These are phyloP conservation scores for Erebia ligea DNA, from an alignment of 2,888 invertebrate species.

Conservation along the genomic window DNA sequence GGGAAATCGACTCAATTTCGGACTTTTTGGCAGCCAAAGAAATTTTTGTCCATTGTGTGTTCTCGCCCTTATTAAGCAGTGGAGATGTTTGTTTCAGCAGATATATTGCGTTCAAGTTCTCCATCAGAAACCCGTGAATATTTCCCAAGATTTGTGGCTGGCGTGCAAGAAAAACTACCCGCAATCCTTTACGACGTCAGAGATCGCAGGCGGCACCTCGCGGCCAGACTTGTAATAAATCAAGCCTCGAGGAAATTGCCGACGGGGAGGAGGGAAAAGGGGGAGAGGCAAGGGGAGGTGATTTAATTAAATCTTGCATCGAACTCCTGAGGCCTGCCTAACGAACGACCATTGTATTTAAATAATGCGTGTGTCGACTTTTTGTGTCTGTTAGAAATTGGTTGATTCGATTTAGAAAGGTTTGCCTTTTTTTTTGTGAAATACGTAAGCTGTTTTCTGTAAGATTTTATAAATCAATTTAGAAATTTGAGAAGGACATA, in stretches of 20 bases:
- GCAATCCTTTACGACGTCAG: conserved; percentile 71
- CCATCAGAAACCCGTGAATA: conserved; percentile 6
- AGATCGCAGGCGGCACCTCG: conserved; percentile 61
- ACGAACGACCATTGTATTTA: conserved; percentile 82
- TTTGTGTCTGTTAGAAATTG: conserved; percentile 54
- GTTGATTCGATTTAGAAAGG: conserved; percentile 37
- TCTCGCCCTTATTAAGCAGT: neutral
- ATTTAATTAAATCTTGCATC: conserved; percentile 86
- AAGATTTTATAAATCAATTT: no score
- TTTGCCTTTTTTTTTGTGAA: conserved; percentile 5
- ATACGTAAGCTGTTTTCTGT: no score
- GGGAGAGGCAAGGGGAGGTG: conserved; percentile 55
- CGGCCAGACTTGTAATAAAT: conserved; percentile 79
- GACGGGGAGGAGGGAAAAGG: conserved; percentile 60
- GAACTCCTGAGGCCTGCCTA: conserved; percentile 82
- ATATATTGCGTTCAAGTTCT: neutral
- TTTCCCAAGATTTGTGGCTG: conserved; percentile 12
- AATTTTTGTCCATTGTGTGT: no score
- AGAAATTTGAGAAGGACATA: no score
- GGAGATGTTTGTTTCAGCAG: neutral
- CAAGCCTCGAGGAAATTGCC: conserved; percentile 80
- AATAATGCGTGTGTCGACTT: conserved; percentile 79
- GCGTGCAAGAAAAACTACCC: conserved; percentile 55
- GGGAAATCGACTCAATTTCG: no score
- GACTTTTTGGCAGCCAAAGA: no score